phyloP scores from a whole-genome alignment of 2,888 invertebrate genomes.

The Phengaris arion region DNA sequence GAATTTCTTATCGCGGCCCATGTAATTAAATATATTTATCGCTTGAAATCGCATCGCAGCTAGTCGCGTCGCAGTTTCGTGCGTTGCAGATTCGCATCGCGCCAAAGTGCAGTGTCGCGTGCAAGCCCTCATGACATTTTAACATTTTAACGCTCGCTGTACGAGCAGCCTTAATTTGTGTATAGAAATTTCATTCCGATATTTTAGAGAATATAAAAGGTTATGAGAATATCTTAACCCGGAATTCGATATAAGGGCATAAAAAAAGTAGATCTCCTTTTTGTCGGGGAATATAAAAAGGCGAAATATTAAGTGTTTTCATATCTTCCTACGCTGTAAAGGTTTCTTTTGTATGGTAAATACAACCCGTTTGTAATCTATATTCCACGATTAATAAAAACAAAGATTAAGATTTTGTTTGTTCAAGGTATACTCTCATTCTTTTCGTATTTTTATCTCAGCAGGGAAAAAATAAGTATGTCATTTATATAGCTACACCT shows the following conservation, averaged over 20 bases:
- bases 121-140: background rate
- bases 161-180: conserved; percentile 7
- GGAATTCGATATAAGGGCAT: conserved; percentile 16
- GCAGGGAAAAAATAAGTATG: too few species aligned
- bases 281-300: conserved; percentile 12
- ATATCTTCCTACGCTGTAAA: background rate
- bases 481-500: too few species aligned
- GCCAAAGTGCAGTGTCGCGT: background rate
- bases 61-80: too few species aligned
- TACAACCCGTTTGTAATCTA: background rate
- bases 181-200: conserved; percentile 16
- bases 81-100: too few species aligned
- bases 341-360: conserved; percentile 17
- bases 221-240: conserved; percentile 18
- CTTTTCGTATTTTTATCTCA: too few species aligned
- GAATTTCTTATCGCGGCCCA: too few species aligned
- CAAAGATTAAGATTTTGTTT: conserved; percentile 4
- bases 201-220: conserved; percentile 17
- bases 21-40: too few species aligned
- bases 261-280: conserved; percentile 8
- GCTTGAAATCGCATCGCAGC: too few species aligned
- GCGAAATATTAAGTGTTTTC: conserved; percentile 18
- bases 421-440: background rate
- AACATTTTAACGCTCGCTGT: background rate
- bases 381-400: conserved; percentile 2